These are phyloP conservation scores for Hephaestus fuliginosus DNA, from an alignment of 2,797 vertebrate species.

Conservation along the genomic window DNA sequence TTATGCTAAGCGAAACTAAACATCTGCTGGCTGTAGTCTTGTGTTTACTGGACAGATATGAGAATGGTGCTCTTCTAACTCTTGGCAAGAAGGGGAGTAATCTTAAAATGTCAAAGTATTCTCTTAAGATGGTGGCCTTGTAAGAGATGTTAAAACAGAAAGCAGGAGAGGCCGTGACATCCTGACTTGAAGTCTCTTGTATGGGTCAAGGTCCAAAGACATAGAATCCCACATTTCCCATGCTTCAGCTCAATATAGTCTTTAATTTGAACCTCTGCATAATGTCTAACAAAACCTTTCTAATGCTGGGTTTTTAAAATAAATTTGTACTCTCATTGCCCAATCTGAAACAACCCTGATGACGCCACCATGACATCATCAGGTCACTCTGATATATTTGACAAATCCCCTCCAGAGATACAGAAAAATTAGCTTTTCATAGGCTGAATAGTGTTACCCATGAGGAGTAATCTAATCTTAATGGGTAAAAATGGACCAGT, in stretches of 20 bases:
- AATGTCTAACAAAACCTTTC: not conserved
- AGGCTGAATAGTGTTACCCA: not conserved
- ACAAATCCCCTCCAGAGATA: not conserved
- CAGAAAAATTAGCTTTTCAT: not conserved
- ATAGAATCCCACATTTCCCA: not conserved
- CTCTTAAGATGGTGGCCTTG: not conserved
- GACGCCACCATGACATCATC: not conserved
- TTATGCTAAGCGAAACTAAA: not conserved
- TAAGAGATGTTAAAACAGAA: not conserved
- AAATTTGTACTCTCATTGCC: not conserved
- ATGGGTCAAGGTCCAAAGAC: not conserved
- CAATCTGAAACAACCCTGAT: not conserved
- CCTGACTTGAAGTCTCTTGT: not conserved
- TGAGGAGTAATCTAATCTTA: not conserved
- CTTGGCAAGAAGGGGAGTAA: not conserved
- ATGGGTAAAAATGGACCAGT: not conserved
- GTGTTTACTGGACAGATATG: not conserved
- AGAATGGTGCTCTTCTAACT: not conserved
- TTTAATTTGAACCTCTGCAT: not conserved
- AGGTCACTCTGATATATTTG: not conserved
- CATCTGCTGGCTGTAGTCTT: not conserved
- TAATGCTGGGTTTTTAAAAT: not conserved
- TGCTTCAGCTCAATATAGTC: not conserved
- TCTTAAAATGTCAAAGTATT: no score
- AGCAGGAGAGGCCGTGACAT: not conserved